Base-by-base conservation (phyloP, 2,113 vertebrate species). In the Copsychus sechellarum region DNA sequence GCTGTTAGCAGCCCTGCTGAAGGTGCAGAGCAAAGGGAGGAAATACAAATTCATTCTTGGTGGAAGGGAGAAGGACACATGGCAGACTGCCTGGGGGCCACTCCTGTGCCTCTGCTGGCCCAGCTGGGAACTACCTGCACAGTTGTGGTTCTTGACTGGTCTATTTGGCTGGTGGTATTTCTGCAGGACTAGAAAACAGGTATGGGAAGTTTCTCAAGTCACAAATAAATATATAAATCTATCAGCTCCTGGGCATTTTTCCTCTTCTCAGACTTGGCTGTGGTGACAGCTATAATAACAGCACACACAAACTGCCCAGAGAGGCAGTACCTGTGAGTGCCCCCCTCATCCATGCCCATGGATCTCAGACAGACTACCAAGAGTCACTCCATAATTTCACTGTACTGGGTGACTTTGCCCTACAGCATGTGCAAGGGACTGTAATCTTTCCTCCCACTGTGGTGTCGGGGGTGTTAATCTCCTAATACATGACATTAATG, bases 311-410 rank as follows among this genome's bases (percentile, higher is more conserved):
- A 9, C 19, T 82, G 64, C 36, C n/a, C 45, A 8, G 64, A 86
- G 51, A 38, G 53, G 23, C 16, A 13, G 48, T 47, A 18, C 22
- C 45, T 33, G 0, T 0, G 3, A 7, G 8, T 38, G 33, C 8
- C 66, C 18, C 11, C 34, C 34, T 77, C 33, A 10, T 65, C 51
- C 34, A 7, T 88, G 33, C 56, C 6, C 2, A 9, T n/a, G 38
- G 28, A 31, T 53, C 15, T 45, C 25, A 20, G 38, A 9, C 33
- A 29, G 70, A 28, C 28, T 60, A 14, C 38, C 0, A 9, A 33
- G 53, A 53, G 25, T 58, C 8, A 11, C 12, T 40, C 3, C 4
- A 5, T 86, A 29, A 82, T 65, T 85, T 80, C 50, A 16, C 18
- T 80, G 16, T 26, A 6, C 25, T 78, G 87, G 33, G 45, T 77